Percentiles rank a stretch among this genome's conserved stretches.
Evolutionary conservation across 2,888 invertebrate genomes (phyloP).

Genomic region (Zelleria hepariella): DNA sequence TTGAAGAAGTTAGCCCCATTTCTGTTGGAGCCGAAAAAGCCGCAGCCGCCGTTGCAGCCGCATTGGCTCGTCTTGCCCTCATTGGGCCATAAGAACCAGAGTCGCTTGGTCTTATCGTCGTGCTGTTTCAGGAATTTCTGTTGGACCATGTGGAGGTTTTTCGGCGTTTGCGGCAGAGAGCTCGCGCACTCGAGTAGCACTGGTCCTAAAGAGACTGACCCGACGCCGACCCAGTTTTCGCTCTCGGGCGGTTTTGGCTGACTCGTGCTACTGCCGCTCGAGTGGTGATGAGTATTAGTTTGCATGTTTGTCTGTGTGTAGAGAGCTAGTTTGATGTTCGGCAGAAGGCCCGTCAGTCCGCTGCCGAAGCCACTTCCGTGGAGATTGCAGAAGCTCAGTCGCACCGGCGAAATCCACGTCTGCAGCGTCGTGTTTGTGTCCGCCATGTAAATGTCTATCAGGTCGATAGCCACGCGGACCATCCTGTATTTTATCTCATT

Average conservation of each 20-base stretch:
- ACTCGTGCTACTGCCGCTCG: slow-evolving; percentile 61
- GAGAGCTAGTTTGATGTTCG: slow-evolving; percentile 76
- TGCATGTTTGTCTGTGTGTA: slow-evolving; percentile 78
- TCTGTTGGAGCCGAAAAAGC: slow-evolving; percentile 93
- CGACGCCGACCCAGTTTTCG: slow-evolving; percentile 93
- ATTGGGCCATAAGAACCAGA: slow-evolving; percentile 95
- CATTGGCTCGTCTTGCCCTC: slow-evolving; percentile 83
- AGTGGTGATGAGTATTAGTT: slow-evolving; percentile 64
- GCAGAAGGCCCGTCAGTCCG: slow-evolving; percentile 89
- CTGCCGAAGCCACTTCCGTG: slow-evolving; percentile 93
- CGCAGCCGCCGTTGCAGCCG: slow-evolving; percentile 96
- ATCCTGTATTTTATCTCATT: slow-evolving; percentile 95
- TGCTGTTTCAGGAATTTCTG: slow-evolving; percentile 86
- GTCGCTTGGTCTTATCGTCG: slow-evolving; percentile 86
- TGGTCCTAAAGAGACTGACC: slow-evolving; percentile 91
- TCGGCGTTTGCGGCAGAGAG: slow-evolving; percentile 83
- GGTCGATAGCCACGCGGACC: slow-evolving; percentile 90
- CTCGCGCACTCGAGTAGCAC: slow-evolving; percentile 90
- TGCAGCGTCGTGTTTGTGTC: slow-evolving; percentile 91
- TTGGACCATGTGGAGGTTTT: slow-evolving; percentile 82
- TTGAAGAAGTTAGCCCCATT: slow-evolving; percentile 92
- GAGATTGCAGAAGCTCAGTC: slow-evolving; percentile 93
- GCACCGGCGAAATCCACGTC: slow-evolving; percentile 89
- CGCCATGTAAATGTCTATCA: slow-evolving; percentile 90
- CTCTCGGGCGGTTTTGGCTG: slow-evolving; percentile 42